These are phyloP conservation scores for Sebastes alutus DNA, from an alignment of 2,797 vertebrate species.

Conservation along the genomic window DNA sequence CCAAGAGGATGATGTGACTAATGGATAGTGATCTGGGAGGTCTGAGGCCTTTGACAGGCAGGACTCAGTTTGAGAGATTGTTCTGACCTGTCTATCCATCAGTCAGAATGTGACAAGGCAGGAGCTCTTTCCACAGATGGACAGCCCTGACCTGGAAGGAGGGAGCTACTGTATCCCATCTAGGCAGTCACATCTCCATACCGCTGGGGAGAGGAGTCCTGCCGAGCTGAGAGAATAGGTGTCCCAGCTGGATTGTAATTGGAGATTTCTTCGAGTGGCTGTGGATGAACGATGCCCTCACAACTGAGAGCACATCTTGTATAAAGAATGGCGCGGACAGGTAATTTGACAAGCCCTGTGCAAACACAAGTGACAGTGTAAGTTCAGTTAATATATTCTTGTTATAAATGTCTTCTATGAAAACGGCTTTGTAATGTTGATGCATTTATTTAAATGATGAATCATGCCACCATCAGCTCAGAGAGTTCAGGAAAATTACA, in stretches of 20 bases:
- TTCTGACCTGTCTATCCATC: conserved; percentile 60
- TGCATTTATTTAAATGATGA: conserved; percentile 75
- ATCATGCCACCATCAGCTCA: conserved; percentile 61
- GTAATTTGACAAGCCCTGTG: conserved; percentile 66
- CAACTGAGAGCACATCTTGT: conserved; percentile 35
- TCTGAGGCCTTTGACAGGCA: conserved; percentile 55
- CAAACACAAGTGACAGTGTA: conserved; percentile 70
- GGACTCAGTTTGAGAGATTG: conserved; percentile 59
- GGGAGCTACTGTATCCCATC: conserved; percentile 4
- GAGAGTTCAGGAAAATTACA: conserved; percentile 64
- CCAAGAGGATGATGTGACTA: conserved; percentile 56
- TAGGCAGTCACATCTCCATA: conserved; percentile 37
- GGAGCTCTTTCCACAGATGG: conserved; percentile 26
- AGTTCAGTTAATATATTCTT: conserved; percentile 60
- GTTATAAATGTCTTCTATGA: conserved; percentile 64
- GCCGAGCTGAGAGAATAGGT: conserved; percentile 21
- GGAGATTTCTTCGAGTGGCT: conserved; percentile 37
- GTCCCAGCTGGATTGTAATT: conserved; percentile 45
- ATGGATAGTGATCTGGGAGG: conserved; percentile 56
- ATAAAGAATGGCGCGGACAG: conserved; percentile 53
- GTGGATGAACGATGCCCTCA: conserved; percentile 57
- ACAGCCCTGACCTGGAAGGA: conserved; percentile 48
- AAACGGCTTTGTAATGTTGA: conserved; percentile 68
- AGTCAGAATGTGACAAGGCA: conserved; percentile 46
- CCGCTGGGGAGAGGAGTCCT: not conserved